Percentiles rank a stretch among this genome's conserved stretches.
These are phyloP conservation scores for Hypomecis atomaria DNA, from an alignment of 2,888 invertebrate genomes.

Conservation along the genomic window DNA sequence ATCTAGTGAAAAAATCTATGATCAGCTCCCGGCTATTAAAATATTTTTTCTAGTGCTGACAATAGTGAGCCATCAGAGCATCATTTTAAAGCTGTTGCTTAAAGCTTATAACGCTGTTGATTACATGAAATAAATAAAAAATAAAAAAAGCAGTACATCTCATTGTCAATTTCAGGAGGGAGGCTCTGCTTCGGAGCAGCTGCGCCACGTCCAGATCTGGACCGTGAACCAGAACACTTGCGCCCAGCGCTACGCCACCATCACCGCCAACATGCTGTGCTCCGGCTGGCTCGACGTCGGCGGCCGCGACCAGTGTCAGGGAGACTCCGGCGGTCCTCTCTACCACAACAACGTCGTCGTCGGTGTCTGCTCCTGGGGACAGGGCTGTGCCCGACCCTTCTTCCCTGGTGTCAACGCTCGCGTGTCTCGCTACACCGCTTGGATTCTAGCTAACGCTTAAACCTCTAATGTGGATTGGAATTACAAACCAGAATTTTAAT, in stretches of 20 bases:
- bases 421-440: slow-evolving; percentile 55
- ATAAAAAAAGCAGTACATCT: no score
- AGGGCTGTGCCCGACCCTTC: slow-evolving; percentile 45
- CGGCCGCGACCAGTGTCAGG: slow-evolving; percentile 68
- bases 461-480: not conserved
- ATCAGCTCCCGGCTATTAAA: no score
- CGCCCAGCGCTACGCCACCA: slow-evolving; percentile 39
- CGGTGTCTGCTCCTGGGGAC: slow-evolving; percentile 58
- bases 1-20: no score
- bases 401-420: slow-evolving; percentile 59
- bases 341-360: slow-evolving; percentile 59
- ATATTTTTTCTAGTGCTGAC: no score
- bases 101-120: no score
- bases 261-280: slow-evolving; percentile 50
- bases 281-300: slow-evolving; percentile 64
- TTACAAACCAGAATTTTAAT: not conserved
- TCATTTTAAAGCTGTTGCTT: no score
- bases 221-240: slow-evolving; percentile 49
- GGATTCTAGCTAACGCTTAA: slow-evolving; percentile 60
- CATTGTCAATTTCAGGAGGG: slow-evolving; percentile 30
- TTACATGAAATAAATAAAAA: no score
- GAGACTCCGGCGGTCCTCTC: slow-evolving; percentile 67
- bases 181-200: slow-evolving; percentile 37
- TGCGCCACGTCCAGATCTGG: slow-evolving; percentile 55
- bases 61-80: no score